Percentiles rank a stretch among this genome's conserved stretches.
phyloP scores from a whole-genome alignment of 2,113 vertebrate species.

The Psophia crepitans region DNA sequence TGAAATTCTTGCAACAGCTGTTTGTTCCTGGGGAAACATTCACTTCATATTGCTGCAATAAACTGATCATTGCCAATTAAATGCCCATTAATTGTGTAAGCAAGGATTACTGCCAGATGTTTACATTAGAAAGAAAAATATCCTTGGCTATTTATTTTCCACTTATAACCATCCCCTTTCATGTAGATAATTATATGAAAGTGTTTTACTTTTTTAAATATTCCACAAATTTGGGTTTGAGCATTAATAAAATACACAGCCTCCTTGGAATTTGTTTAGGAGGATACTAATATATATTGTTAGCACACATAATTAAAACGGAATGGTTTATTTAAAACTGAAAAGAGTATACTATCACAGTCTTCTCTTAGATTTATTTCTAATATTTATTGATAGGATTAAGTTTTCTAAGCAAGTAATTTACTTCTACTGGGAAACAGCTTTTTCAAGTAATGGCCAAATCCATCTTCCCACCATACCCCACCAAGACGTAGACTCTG shows the following conservation, averaged over 20 bases:
- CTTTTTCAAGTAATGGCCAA: not conserved
- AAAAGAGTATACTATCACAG: not conserved
- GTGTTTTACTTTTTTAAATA: slow-evolving; percentile 41
- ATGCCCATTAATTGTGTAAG: slow-evolving; percentile 98
- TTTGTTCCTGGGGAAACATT: slow-evolving; percentile 89
- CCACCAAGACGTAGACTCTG: not conserved
- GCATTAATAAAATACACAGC: slow-evolving; percentile 38
- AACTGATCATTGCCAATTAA: slow-evolving; percentile 99
- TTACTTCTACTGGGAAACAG: not conserved
- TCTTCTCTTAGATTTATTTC: not conserved
- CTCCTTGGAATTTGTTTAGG: not conserved
- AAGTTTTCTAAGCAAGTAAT: not conserved
- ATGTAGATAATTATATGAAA: slow-evolving; percentile 59
- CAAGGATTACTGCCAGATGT: slow-evolving; percentile 94
- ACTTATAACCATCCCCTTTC: slow-evolving; percentile 70
- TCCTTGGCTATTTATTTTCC: slow-evolving; percentile 81
- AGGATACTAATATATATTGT: not conserved
- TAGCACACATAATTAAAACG: not conserved
- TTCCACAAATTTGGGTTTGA: slow-evolving; percentile 24
- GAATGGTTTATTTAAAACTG: not conserved
- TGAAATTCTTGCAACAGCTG: slow-evolving; percentile 92
- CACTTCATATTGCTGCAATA: slow-evolving; percentile 90
- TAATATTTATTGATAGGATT: not conserved
- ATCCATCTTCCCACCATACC: not conserved
- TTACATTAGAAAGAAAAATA: slow-evolving; percentile 93